Percentiles rank a stretch among this genome's conserved stretches.
These are phyloP conservation scores for Myotis yumanensis DNA, from an alignment of 2,113 vertebrate species.

Conservation along the genomic window DNA sequence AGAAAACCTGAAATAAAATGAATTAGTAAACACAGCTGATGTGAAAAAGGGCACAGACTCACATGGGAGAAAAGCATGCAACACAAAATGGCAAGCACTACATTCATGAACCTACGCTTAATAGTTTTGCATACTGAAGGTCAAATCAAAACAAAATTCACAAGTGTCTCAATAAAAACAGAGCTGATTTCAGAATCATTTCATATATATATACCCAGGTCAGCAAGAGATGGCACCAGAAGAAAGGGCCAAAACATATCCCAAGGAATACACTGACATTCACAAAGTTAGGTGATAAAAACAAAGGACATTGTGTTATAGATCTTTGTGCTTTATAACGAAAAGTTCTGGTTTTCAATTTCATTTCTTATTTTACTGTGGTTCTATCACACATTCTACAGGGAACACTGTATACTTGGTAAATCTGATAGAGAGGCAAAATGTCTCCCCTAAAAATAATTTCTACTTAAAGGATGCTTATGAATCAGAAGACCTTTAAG, in stretches of 20 bases:
- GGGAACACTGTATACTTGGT: slow-evolving; percentile 40
- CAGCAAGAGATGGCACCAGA: background rate
- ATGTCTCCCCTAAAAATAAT: slow-evolving; percentile 52
- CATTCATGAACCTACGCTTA: background rate
- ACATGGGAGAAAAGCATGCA: background rate
- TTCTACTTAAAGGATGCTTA: slow-evolving; percentile 43
- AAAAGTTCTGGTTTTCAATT: slow-evolving; percentile 41
- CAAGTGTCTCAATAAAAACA: background rate
- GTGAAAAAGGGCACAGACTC: background rate
- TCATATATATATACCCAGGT: background rate
- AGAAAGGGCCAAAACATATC: slow-evolving; percentile 8
- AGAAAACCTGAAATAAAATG: slow-evolving; percentile 91
- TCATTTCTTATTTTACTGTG: slow-evolving; percentile 29
- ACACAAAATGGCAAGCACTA: background rate
- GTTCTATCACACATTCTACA: slow-evolving; percentile 8
- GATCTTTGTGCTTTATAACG: background rate
- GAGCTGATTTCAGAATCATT: slow-evolving; percentile 20
- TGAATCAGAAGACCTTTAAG: slow-evolving; percentile 37
- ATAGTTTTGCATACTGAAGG: background rate
- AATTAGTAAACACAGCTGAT: slow-evolving; percentile 53
- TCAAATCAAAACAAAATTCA: background rate
- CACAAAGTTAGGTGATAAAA: background rate
- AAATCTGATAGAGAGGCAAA: slow-evolving; percentile 37
- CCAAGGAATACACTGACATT: background rate
- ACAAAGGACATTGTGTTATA: background rate